Base-by-base conservation (phyloP, 2,797 vertebrate genomes). In the Poecilia wingei region DNA sequence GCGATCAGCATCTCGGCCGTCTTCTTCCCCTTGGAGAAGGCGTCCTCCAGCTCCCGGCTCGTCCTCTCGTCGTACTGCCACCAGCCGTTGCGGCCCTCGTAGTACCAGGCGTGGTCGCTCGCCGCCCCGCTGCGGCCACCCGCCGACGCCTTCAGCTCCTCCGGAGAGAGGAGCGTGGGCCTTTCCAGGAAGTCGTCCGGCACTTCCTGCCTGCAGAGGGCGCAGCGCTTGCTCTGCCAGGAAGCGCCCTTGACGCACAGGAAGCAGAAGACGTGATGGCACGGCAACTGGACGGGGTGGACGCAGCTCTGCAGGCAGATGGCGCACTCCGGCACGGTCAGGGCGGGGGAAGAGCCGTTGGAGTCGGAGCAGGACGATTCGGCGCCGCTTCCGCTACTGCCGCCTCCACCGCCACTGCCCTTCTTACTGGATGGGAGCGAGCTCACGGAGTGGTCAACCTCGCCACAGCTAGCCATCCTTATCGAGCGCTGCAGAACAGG, bases 1-100 rank as follows among this genome's bases (percentile, higher is more conserved):
- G 98, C 98, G 36, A 99, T 99, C 68, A 99, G 95, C 98, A 99
- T 99, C 93, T 99, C 98, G 0, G 98, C 97, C 49, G 96, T 99
- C 94, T 99, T 99, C 95, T 99, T 99, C 89, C 98, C 98, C 93
- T 98, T 98, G 88, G 96, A 95, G 93, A 98, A 98, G 81, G 98
- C 98, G 82, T 99, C 98, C 95, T 99, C 98, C 90, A 99, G 95
- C 95, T 99, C 98, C 10, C 97, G 97, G 93, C 97, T 99, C 85
- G 98, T 99, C 84, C 98, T 96, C 91, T 99, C 98, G 28, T 99
- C 98, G 59, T 99, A 99, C 88, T 99, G 98, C 98, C 98, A 99
- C 98, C 98, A 99, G 77, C 98, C 98, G 33, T 99, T 99, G 81
- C 98, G 97, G 66, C 98, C 98, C 93, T 99, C 98, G 1, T 99